phyloP scores from a whole-genome alignment of 2,113 vertebrate genomes.

The Girardinichthys multiradiatus region DNA sequence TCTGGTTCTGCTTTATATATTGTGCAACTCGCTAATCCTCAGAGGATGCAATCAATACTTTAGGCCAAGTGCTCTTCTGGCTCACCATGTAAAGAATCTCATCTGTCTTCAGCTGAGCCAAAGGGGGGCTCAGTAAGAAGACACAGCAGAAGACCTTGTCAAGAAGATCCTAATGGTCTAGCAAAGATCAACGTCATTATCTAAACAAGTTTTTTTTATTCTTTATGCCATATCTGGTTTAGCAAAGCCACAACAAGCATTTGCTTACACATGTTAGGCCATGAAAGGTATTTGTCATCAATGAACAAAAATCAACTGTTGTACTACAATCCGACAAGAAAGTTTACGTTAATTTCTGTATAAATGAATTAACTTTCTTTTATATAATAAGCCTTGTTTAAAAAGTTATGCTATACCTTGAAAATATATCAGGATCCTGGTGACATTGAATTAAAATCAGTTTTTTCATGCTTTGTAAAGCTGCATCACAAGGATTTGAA shows the following conservation, averaged over 20 bases:
- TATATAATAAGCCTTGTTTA: not conserved
- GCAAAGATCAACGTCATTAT: not conserved
- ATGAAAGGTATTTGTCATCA: not conserved
- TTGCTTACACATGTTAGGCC: not conserved
- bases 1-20: conserved; percentile 34
- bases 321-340: not conserved
- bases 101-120: conserved; percentile 60
- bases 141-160: conserved; percentile 39
- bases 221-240: conserved; percentile 1
- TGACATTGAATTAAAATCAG: too few species aligned
- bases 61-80: conserved; percentile 53
- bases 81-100: conserved; percentile 48
- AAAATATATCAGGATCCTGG: not conserved
- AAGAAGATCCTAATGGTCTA: conserved; percentile 19
- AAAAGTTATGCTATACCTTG: not conserved
- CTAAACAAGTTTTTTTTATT: not conserved
- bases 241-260: not conserved
- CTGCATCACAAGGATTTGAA: too few species aligned
- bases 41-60: conserved; percentile 51
- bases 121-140: conserved; percentile 36
- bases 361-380: not conserved
- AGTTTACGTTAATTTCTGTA: not conserved
- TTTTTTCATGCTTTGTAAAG: too few species aligned
- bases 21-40: conserved; percentile 56
- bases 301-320: not conserved